Evolutionary conservation across 2,113 vertebrate genomes (phyloP), one percentile per base, ranked within the genome.

Genomic region (Acanthisitta chloris): DNA sequence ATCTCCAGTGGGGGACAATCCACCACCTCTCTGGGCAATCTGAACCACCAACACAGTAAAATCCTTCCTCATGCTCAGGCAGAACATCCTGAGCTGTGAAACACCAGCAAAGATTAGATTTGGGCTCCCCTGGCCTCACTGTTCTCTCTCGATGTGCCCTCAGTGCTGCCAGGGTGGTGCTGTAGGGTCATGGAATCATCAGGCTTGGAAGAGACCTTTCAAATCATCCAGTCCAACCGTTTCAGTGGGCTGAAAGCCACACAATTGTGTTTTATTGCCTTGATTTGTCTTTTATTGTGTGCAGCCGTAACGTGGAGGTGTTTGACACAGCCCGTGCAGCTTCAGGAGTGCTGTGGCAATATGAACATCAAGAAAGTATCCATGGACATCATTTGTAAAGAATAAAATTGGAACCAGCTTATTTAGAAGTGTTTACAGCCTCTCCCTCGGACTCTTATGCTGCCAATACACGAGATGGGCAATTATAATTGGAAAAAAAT

Each of bases 61-160:
- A n/a, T n/a, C n/a, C n/a, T n/a, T n/a, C n/a, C n/a, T n/a, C n/a
- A n/a, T n/a, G n/a, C n/a, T n/a, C n/a, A n/a, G n/a, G n/a, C n/a
- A n/a, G n/a, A n/a, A n/a, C n/a, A n/a, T n/a, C n/a, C n/a, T 4
- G 28, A 49, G 24, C n/a, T 1, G 6, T 43, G 54, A 58, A 80
- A 70, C 42, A 7, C 17, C 33, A 5, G 9, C 14, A n/a, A 20
- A 76, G 25, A 20, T 4, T 10, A 67, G 69, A 76, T 65, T 23
- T 17, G 28, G 57, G 26, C 33, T 20, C 1, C 0, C 14, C 3
- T 28, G 28, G 11, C n/a, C 16, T 9, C 5, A 3, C 2, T 69
- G 64, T 38, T 16, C n/a, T 64, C n/a, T 21, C 7, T 51, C n/a
- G n/a, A n/a, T n/a, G n/a, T n/a, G n/a, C n/a, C n/a, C n/a, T n/a